These are phyloP conservation scores for Mesoclemmys tuberculata DNA, from an alignment of 2,113 vertebrate genomes.

Conservation along the genomic window DNA sequence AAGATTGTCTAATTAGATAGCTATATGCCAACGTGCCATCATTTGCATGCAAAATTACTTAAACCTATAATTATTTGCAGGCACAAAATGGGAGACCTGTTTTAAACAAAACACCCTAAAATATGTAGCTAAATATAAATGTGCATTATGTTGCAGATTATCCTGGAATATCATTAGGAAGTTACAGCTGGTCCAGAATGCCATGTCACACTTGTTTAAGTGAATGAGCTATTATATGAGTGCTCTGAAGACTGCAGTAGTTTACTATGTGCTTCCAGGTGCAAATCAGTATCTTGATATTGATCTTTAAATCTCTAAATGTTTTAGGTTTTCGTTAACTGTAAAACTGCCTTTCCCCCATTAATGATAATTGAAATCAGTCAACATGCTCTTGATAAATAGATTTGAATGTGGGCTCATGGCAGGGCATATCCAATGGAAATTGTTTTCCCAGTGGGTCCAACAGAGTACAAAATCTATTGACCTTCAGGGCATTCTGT, in stretches of 20 bases:
- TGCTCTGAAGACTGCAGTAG: not conserved
- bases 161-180: not conserved
- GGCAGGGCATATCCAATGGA: not conserved
- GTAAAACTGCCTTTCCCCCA: not conserved
- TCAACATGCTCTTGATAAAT: not conserved
- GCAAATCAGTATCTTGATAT: not conserved
- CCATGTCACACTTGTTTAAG: not conserved
- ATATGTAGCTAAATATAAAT: not conserved
- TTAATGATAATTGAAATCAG: not conserved
- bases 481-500: not conserved
- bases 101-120: not conserved
- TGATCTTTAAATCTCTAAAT: not conserved
- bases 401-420: not conserved
- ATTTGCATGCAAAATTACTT: not conserved
- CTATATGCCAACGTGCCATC: not conserved
- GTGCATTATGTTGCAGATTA: not conserved
- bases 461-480: not conserved
- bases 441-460: not conserved
- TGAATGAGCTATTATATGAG: not conserved
- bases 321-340: not conserved
- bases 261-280: not conserved
- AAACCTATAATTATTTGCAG: not conserved
- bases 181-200: not conserved
- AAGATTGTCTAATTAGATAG: not conserved
- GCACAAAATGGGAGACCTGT: accelerated